These are phyloP conservation scores for Aricia artaxerxes DNA, from an alignment of 2,888 invertebrate species.

Conservation along the genomic window DNA sequence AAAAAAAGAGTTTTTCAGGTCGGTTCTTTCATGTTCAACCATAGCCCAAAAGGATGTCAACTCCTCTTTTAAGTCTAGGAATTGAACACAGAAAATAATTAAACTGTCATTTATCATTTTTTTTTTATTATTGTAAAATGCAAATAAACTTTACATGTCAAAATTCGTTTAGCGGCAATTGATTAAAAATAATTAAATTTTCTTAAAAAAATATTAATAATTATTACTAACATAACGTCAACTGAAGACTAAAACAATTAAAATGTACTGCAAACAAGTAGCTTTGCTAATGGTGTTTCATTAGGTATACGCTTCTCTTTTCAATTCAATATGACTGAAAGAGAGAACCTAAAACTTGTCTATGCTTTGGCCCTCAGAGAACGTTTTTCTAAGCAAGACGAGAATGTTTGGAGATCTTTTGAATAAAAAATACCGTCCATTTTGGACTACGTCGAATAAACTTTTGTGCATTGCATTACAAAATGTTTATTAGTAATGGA, in stretches of 20 bases:
- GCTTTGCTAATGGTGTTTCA: background rate
- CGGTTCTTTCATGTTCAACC: no score
- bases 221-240: background rate
- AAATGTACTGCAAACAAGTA: background rate
- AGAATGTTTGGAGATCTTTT: constrained; percentile 31
- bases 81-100: background rate
- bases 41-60: no score
- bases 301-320: background rate
- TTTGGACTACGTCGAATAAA: constrained; percentile 31
- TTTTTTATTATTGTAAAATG: background rate
- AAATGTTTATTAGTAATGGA: background rate
- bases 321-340: constrained; percentile 1
- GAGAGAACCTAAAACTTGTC: background rate
- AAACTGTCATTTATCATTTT: background rate
- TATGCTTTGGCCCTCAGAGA: constrained; percentile 18
- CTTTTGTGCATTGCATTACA: constrained; percentile 31
- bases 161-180: background rate
- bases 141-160: background rate
- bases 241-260: constrained; percentile 9
- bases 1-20: no score
- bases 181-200: background rate
- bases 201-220: constrained; percentile 2
- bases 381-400: constrained; percentile 30
- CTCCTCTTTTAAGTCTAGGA: background rate
- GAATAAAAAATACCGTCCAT: constrained; percentile 29